phyloP scores from a whole-genome alignment of 2,797 vertebrate species.

The Petrocephalus sullivani region DNA sequence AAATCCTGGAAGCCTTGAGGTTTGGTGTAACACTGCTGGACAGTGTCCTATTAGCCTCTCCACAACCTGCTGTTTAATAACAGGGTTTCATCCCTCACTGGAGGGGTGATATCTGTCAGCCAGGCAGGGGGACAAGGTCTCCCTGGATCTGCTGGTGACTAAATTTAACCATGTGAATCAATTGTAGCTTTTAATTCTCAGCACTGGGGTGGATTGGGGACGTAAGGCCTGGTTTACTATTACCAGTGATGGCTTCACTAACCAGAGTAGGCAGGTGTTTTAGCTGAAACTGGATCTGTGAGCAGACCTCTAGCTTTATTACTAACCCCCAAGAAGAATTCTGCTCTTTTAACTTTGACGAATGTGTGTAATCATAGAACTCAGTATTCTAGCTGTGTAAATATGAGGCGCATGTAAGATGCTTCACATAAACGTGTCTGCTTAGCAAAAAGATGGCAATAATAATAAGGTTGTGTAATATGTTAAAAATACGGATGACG shows the following conservation, averaged over 20 bases:
- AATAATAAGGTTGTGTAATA: not conserved
- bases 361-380: not conserved
- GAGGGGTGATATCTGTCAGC: not conserved
- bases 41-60: not conserved
- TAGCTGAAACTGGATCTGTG: not conserved
- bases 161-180: slow-evolving; percentile 13
- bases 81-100: slow-evolving; percentile 6
- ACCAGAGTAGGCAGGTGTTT: not conserved
- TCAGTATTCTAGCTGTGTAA: not conserved
- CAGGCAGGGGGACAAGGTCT: not conserved
- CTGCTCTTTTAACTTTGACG: not conserved
- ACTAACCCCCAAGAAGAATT: not conserved
- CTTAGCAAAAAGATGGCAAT: not conserved
- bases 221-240: not conserved
- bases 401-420: not conserved
- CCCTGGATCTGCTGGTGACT: not conserved
- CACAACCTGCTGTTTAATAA: slow-evolving; percentile 10
- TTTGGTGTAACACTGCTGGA: not conserved
- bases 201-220: not conserved
- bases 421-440: not conserved
- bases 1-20: not conserved
- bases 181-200: slow-evolving; percentile 11
- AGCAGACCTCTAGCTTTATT: not conserved
- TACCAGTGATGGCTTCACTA: not conserved
- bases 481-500: not conserved